phyloP scores from a whole-genome alignment of 2,888 invertebrate species.

The Heteromyza rotundicornis region DNA sequence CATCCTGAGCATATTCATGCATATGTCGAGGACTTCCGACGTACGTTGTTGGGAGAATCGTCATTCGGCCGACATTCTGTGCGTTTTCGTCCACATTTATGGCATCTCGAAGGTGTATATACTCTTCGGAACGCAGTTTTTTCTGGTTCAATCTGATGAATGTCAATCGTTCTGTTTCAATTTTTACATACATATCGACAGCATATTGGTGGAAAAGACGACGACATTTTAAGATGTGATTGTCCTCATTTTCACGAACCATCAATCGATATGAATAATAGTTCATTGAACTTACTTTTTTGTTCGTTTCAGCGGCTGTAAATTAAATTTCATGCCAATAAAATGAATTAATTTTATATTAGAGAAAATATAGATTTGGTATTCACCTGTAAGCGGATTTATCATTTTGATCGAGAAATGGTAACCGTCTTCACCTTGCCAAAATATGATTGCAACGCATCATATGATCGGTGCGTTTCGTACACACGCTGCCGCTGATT shows the following conservation, averaged over 20 bases:
- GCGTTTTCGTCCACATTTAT: slow-evolving; percentile 15
- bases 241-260: slow-evolving; percentile 24
- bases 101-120: slow-evolving; percentile 52
- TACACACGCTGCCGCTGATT: slow-evolving; percentile 34
- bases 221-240: slow-evolving; percentile 21
- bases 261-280: slow-evolving; percentile 25
- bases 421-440: slow-evolving; percentile 29
- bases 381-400: not conserved
- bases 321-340: no score
- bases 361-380: not conserved
- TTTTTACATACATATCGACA: slow-evolving; percentile 51
- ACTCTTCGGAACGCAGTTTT: slow-evolving; percentile 38
- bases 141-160: slow-evolving; percentile 45
- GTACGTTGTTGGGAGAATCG: slow-evolving; percentile 18
- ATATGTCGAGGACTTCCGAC: slow-evolving; percentile 22
- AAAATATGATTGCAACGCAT: slow-evolving; percentile 24
- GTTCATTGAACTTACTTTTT: slow-evolving; percentile 21
- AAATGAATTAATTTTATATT: not conserved
- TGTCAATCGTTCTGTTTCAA: slow-evolving; percentile 46
- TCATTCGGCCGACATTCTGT: no score
- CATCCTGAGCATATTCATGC: slow-evolving; percentile 22
- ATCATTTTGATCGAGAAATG: slow-evolving; percentile 25
- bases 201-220: slow-evolving; percentile 46
- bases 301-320: no score
- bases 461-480: slow-evolving; percentile 39